Conservation (phyloP, 2,113 vertebrate genomes). For the Phyllostomus discolor region DNA sequence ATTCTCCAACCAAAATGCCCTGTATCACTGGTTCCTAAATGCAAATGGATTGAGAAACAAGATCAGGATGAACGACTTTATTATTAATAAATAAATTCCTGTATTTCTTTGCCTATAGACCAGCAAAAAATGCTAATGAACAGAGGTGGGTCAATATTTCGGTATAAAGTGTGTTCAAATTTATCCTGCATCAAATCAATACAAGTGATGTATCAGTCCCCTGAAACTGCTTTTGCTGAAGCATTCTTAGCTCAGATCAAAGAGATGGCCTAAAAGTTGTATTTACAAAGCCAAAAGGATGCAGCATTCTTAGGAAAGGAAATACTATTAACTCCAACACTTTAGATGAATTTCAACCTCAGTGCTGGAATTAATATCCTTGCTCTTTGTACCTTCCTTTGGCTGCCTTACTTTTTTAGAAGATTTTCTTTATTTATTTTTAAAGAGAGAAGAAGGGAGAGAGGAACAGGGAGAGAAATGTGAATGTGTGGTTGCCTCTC, state of each 20-base stretch:
- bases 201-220: background rate
- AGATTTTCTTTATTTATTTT: too few species aligned
- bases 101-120: background rate
- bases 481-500: too few species aligned
- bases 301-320: background rate
- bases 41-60: slow-evolving; percentile 16
- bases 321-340: background rate
- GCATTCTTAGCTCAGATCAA: background rate
- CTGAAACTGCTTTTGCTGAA: background rate
- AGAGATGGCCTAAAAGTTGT: background rate
- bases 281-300: background rate
- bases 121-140: background rate
- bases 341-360: background rate
- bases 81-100: background rate
- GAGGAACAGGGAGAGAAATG: too few species aligned
- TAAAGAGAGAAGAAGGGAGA: too few species aligned
- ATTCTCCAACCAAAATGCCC: background rate
- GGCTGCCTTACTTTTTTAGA: background rate
- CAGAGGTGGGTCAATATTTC: background rate
- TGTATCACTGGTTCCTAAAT: background rate
- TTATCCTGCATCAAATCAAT: background rate
- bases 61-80: background rate
- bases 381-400: background rate
- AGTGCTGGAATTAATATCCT: background rate
- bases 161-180: background rate